Evolutionary conservation across 2,113 vertebrate species (phyloP).

Genomic region (Mixornis gularis): DNA sequence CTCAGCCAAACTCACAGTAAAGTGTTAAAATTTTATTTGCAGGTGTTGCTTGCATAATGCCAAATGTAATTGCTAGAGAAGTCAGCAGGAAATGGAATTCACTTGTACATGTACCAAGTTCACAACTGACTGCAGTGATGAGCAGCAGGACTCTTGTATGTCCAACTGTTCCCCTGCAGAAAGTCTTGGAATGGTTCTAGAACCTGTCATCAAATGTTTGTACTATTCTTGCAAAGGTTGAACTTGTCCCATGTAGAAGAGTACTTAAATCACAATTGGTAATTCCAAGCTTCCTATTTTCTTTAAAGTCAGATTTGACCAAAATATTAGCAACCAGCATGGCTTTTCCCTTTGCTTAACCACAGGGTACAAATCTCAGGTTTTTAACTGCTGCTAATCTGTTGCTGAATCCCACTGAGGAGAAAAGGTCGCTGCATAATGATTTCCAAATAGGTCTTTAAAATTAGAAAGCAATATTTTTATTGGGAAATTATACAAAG

Average conservation of each 20-base stretch:
- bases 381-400: constrained; percentile 44
- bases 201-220: neutral
- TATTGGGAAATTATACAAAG: neutral
- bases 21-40: neutral
- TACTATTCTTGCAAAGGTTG: neutral
- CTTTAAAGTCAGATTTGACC: neutral
- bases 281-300: neutral
- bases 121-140: neutral
- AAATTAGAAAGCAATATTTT: constrained; percentile 5
- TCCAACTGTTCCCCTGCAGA: neutral
- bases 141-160: neutral
- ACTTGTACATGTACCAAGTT: neutral
- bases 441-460: constrained; percentile 4
- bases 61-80: neutral
- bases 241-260: neutral
- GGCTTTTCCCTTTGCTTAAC: constrained; percentile 21
- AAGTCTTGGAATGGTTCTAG: neutral
- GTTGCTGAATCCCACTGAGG: constrained; percentile 28
- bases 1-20: neutral
- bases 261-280: neutral
- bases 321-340: neutral
- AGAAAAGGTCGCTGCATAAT: constrained; percentile 26
- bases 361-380: neutral
- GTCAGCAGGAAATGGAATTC: neutral
- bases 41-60: neutral